Base-by-base conservation (phyloP, 2,113 vertebrate genomes). In the Cyprinodon brontotheroides region DNA sequence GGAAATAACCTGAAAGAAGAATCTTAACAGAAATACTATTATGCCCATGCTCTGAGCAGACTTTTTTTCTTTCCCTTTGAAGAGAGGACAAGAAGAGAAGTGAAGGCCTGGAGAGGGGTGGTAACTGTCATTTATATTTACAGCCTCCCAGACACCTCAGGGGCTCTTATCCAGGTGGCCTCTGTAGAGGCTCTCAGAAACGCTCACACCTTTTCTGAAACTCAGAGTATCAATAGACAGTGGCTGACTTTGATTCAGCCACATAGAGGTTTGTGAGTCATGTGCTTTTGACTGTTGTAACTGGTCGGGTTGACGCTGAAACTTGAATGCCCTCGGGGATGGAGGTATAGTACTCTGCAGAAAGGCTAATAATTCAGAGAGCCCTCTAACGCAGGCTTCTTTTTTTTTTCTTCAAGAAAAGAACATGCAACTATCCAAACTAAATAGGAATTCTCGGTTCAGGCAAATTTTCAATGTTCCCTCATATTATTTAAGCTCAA, bases 101-200 rank as follows among this genome's bases (percentile, higher is more conserved):
- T 79, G 87, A 91, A 88, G 76, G 81, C 89, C 86, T 82, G 84
- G 82, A 85, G 86, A 85, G 64, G 86, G 86, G 86, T 79, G 89
- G 79, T 85, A 90, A 87, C 91, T 92, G 90, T 92, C 92, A 91
- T 91, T 90, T 91, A 88, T 91, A 92, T 93, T 93, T 93, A 93
- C 92, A 92, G 89, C 91, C 91, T 89, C 87, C 72, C 75, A 81
- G 87, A 90, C 88, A 93, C 91, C 92, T 91, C 47, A 9, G 77
- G 91, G 91, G 87, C 86, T 90, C 79, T 87, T 89, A 90, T 93
- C 91, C 92, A 92, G 93, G 91, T 94, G 93, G 93, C 90, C 93
- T 90, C 84, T 82, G 86, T 86, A 86, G 84, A 90, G 90, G 80
- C 86, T 87, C 88, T 88, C 82, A 85, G 90, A 90, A 89, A 82